These are phyloP conservation scores for Scalopus aquaticus DNA, from an alignment of 2,113 vertebrate species.

Conservation along the genomic window DNA sequence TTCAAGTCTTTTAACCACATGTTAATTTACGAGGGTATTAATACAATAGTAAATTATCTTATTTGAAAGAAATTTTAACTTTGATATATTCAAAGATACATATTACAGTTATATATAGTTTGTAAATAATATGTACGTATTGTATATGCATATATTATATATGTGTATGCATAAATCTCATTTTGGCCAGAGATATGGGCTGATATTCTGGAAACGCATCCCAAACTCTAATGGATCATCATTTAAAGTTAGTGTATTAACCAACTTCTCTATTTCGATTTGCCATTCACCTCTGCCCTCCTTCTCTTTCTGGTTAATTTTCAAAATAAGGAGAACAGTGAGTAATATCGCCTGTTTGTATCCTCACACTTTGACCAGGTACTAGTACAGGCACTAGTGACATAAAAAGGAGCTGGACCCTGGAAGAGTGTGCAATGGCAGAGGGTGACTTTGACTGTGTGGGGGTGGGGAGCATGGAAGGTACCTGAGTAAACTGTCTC, in stretches of 20 bases:
- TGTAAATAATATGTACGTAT: neutral
- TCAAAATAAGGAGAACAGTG: neutral
- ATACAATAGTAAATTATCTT: slow-evolving; percentile 5
- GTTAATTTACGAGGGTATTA: slow-evolving; percentile 16
- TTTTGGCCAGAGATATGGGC: neutral
- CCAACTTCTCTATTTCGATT: neutral
- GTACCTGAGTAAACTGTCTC: neutral
- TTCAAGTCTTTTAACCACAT: slow-evolving; percentile 13
- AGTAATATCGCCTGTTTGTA: neutral
- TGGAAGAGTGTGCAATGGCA: neutral
- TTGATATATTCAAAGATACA: neutral
- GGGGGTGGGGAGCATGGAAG: too few species aligned
- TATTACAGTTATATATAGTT: neutral
- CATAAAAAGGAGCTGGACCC: neutral
- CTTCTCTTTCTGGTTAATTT: slow-evolving; percentile 28
- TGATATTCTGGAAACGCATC: neutral
- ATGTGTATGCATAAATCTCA: neutral
- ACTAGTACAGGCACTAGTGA: neutral
- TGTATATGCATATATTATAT: neutral
- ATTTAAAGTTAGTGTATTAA: neutral
- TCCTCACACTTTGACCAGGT: neutral
- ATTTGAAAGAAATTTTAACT: slow-evolving; percentile 11
- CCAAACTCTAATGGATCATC: neutral
- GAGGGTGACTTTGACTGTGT: neutral
- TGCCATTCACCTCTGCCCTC: neutral